Evolutionary conservation across 92 coral and sea anemone species (phyloP), one percentile per base, ranked within the genome.

Genomic region (Zoanthus solanderi): DNA sequence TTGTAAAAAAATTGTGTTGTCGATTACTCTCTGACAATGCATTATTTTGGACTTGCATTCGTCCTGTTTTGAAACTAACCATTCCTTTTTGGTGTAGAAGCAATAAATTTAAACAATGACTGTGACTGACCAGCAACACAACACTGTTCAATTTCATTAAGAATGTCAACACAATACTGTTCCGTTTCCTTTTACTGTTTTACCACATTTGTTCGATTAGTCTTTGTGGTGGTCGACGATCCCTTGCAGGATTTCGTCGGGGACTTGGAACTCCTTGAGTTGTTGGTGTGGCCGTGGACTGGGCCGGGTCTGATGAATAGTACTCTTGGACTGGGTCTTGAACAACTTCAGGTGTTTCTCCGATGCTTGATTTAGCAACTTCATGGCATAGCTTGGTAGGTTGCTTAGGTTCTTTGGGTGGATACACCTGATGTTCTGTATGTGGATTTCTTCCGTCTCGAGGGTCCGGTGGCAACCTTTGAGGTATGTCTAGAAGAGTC

Each of bases 241-340:
- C 44, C 75, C 75, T 71, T 71, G 6, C 75, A 71, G 75, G 75
- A 71, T 71, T 71, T 71, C 75, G 75, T 71, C 75, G n/a, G 42
- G 44, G 75, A 45, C 77, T 72, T 72, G 52, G 77, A 6, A 32
- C 13, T 72, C 77, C 77, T 72, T 31, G 77, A 37, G 77, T 37
- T 72, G 77, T 72, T 72, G 77, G 77, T 32, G 50, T 72, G 77
- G 77, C 63, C 54, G 57, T 74, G 78, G 78, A 74, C 78, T 74
- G 78, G 78, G 78, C 56, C 78, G 6, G 56, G 0, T 16, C 78
- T 74, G 78, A 74, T 74, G 77, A 53, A 68, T 44, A 29, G 73
- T 68, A 13, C 73, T 68, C 73, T 68, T 68, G 73, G 73, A 32
- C 73, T 23, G 73, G 37, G 73, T 68, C 44, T 23, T 29, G 73